Evolutionary conservation across 2,888 invertebrate genomes (phyloP), one percentile per base, ranked within the genome.

Genomic region (Bellardia pandia): DNA sequence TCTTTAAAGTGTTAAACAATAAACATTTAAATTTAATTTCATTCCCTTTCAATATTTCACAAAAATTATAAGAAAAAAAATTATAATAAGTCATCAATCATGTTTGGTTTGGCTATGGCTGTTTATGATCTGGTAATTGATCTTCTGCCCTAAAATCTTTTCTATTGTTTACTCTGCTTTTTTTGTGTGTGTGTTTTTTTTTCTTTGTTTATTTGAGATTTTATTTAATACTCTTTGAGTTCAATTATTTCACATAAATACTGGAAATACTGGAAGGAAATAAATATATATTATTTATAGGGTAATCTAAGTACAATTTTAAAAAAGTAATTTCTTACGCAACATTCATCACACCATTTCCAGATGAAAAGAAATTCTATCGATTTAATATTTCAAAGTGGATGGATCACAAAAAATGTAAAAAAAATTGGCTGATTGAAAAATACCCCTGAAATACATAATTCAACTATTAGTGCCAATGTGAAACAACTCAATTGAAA

Each of bases 101-200:
- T 87, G 58, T 75, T 72, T 48, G 48, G 16, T 62, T 84, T 77
- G 51, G 69, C n/a, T 72, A 84, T 68, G 68, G 66, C 53, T 74
- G 72, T 75, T 84, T 81, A 68, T 87, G 84, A 84, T 84, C 84
- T 84, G 74, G 84, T 87, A 87, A 87, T 87, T 87, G 86, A 87
- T 87, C 86, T 84, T 84, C 74, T 84, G 71, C 86, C 53, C 84
- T 58, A 56, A 53, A 72, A 85, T 56, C 42, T 53, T 60, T 53
- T 53, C 66, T 58, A 71, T 83, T 77, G 82, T 75, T 69, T 40
- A 45, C 40, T 9, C 9, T 68, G 40, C 64, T 71, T 60, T 64
- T 64, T 13, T 68, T 7, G n/a, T n/a, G n/a, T n/a, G n/a, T n/a
- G n/a, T n/a, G n/a, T n/a, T n/a, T n/a, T 40, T 5, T 37, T 16